Evolutionary conservation across 2,113 vertebrate genomes (phyloP), one percentile per base, ranked within the genome.

Genomic region (Plecturocebus donacophilus): DNA sequence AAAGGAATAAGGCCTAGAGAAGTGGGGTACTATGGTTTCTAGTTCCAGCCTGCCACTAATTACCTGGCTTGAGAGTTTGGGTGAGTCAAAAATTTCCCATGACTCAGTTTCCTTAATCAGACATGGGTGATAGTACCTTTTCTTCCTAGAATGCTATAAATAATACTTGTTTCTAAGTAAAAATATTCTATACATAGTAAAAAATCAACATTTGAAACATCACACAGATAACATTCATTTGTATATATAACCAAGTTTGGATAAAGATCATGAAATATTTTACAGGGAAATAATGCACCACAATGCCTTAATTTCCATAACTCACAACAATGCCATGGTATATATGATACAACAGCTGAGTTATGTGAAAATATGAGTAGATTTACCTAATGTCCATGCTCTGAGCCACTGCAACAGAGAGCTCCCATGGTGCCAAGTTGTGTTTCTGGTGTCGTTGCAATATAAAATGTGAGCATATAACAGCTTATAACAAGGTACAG

Each of bases 181-280:
- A 95, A 82, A 8, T 52, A 81, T 70, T 94, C 35, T 54, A 70
- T 35, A 56, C 38, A 90, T 66, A 52, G 20, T 73, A 73, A 73
- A 77, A 79, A 84, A 79, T 77, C 56, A 94, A 52, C 35, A 77
- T 32, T n/a, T 91, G 42, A 90, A 92, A 42, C 38, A 49, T 38
- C 35, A 96, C 14, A 79, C 10, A 89, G 58, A 66, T 91, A 76
- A 93, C 2, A 85, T 70, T 61, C 27, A 71, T 76, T 92, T 94
- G 73, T 47, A 25, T 21, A 19, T 47, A 80, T 64, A 73, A 84
- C 8, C 87, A 94, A 92, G 91, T 93, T 32, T 95, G 32, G 47
- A 95, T 95, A 86, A 96, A 93, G n/a, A 75, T 14, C 7, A 27
- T 58, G n/a, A 91, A 90, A 35, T 90, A 85, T 81, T 90, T 73